Evolutionary conservation across 2,113 vertebrate genomes (phyloP).

Genomic region (Hypanus sabinus): DNA sequence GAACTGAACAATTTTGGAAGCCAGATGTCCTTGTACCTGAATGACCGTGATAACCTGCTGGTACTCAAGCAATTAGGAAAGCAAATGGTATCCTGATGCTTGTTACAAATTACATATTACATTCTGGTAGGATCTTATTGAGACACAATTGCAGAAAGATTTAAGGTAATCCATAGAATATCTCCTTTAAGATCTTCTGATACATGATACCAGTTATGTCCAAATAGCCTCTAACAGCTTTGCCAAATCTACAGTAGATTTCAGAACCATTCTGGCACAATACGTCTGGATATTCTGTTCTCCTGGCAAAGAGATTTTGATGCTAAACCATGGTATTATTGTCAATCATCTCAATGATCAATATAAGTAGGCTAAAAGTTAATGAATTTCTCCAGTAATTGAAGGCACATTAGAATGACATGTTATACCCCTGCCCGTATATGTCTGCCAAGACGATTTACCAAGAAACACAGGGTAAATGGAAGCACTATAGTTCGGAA

Average conservation of each 20-base stretch:
- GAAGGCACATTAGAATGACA: not conserved
- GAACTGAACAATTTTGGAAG: too few species aligned
- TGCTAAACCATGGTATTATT: not conserved
- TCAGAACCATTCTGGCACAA: not conserved
- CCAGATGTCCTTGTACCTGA: too few species aligned
- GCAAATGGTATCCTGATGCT: too few species aligned
- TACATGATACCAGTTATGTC: not conserved
- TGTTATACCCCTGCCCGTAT: too few species aligned
- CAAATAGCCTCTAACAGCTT: not conserved
- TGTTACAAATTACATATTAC: too few species aligned
- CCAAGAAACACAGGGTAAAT: not conserved
- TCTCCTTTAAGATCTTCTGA: not conserved
- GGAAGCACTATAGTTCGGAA: not conserved
- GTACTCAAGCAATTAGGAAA: too few species aligned
- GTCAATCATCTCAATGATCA: not conserved
- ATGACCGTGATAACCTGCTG: too few species aligned
- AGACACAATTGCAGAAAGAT: too few species aligned
- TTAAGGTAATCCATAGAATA: not conserved
- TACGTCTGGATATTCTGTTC: not conserved
- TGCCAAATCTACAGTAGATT: not conserved
- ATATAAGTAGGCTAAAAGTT: not conserved
- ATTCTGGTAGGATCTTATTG: too few species aligned
- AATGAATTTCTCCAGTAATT: not conserved
- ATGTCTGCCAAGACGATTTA: too few species aligned
- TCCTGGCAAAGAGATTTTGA: not conserved